Evolutionary conservation across 2,888 invertebrate genomes (phyloP).

Genomic region (Oxyscelio sp.): DNA sequence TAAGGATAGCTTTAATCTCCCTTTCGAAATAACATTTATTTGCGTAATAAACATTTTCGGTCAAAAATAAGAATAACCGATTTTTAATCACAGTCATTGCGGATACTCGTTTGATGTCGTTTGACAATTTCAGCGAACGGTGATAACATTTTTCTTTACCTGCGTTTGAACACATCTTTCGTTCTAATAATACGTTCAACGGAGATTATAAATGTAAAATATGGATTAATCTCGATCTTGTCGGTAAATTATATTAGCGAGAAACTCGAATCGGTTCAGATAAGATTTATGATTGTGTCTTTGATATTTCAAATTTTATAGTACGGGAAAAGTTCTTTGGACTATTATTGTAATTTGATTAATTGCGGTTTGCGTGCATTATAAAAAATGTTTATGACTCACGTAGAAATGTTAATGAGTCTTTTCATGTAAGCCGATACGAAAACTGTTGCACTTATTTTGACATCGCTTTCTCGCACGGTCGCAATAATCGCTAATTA

Average conservation of each 20-base stretch:
- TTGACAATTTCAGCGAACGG: conserved; percentile 15
- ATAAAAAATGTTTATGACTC: neutral
- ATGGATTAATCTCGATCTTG: conserved; percentile 69
- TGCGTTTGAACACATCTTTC: conserved; percentile 55
- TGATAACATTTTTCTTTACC: conserved; percentile 64
- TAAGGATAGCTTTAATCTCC: conserved; percentile 38
- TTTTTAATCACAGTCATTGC: conserved; percentile 43
- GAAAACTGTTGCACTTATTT: no score
- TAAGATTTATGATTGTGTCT: conserved; percentile 67
- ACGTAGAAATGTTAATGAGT: neutral
- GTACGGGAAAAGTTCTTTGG: conserved; percentile 50
- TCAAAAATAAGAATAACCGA: conserved; percentile 24
- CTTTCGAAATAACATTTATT: conserved; percentile 3
- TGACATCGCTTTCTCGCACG: no score
- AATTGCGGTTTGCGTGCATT: conserved; percentile 29
- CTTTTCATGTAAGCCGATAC: neutral
- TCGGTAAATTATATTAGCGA: conserved; percentile 69
- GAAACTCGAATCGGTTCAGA: conserved; percentile 68
- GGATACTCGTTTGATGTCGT: conserved; percentile 36
- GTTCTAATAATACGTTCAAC: conserved; percentile 65
- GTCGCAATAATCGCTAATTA: no score
- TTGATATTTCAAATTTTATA: conserved; percentile 65
- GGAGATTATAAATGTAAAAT: conserved; percentile 67
- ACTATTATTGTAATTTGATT: conserved; percentile 64
- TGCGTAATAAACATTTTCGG: conserved; percentile 40